Evolutionary conservation across 2,888 invertebrate genomes (phyloP).

Genomic region (Platycheirus albimanus): DNA sequence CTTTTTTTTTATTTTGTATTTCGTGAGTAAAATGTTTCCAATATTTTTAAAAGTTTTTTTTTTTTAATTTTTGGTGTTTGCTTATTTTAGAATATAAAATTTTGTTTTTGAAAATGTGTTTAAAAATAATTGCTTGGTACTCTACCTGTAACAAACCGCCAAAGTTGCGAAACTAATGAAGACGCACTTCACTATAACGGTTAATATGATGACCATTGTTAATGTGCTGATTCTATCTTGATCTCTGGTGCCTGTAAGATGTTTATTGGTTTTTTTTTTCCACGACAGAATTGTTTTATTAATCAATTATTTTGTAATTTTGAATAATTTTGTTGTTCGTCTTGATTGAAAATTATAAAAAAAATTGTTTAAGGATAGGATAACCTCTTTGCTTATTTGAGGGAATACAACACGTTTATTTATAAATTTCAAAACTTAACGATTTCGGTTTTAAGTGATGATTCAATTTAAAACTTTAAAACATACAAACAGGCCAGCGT

Average conservation of each 20-base stretch:
- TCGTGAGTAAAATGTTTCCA: conserved; percentile 67
- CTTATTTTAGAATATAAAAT: conserved; percentile 23
- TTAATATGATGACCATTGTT: conserved; percentile 95
- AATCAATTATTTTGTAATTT: not conserved
- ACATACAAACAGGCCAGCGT: too few relatives aligned
- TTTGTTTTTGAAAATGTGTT: conserved; percentile 29
- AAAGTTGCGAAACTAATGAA: conserved; percentile 97
- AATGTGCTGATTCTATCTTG: conserved; percentile 94
- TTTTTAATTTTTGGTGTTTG: conserved; percentile 53
- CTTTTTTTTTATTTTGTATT: conserved; percentile 36
- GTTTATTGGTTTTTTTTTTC: conserved; percentile 76
- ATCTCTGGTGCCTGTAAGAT: conserved; percentile 88
- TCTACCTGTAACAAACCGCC: conserved; percentile 97
- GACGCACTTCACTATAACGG: conserved; percentile 95
- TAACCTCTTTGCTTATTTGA: too few relatives aligned
- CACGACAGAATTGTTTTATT: conserved; percentile 9
- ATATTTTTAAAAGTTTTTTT: conserved; percentile 41
- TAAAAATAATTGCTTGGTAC: conserved; percentile 80
- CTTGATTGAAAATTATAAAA: too few relatives aligned
- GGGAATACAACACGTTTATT: too few relatives aligned
- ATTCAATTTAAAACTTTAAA: too few relatives aligned
- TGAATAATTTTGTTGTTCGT: conserved; percentile 4
- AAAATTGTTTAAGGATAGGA: too few relatives aligned
- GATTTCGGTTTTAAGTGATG: too few relatives aligned
- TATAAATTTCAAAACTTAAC: too few relatives aligned